Conservation (phyloP, 2,113 vertebrate species). For the Tyto alba region DNA sequence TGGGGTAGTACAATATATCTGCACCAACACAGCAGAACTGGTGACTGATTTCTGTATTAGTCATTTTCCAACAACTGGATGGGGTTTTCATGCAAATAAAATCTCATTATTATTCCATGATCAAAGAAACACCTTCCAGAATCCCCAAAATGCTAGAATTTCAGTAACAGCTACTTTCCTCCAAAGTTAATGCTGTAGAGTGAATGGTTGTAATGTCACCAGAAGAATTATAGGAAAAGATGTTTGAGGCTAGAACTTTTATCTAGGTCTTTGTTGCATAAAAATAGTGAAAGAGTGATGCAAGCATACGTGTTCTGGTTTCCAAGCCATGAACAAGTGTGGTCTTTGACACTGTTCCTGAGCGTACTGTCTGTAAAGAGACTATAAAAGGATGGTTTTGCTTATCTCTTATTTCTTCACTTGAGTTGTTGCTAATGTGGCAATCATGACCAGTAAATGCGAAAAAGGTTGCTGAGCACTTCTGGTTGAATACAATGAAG, state of each 20-base stretch:
- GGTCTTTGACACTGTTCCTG: background rate
- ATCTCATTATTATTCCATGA: background rate
- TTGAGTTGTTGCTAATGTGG: background rate
- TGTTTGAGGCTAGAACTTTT: background rate
- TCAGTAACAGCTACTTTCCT: background rate
- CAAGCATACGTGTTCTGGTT: background rate
- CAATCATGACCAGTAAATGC: background rate
- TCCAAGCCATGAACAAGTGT: background rate
- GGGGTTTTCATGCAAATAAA: background rate
- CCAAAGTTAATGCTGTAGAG: background rate
- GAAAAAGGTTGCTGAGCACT: background rate
- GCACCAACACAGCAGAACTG: background rate
- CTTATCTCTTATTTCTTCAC: background rate
- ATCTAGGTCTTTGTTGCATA: background rate
- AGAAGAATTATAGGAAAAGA: background rate
- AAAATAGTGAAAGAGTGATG: background rate
- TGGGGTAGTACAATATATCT: background rate
- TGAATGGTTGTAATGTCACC: background rate
- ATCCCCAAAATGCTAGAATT: background rate
- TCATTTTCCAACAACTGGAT: background rate
- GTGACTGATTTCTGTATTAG: background rate
- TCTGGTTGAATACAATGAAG: background rate
- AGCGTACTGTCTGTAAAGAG: background rate
- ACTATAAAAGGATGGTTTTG: background rate
- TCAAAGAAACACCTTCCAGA: background rate